Conservation (phyloP, 2,797 vertebrate species). For the Coregonus suidteri region DNA sequence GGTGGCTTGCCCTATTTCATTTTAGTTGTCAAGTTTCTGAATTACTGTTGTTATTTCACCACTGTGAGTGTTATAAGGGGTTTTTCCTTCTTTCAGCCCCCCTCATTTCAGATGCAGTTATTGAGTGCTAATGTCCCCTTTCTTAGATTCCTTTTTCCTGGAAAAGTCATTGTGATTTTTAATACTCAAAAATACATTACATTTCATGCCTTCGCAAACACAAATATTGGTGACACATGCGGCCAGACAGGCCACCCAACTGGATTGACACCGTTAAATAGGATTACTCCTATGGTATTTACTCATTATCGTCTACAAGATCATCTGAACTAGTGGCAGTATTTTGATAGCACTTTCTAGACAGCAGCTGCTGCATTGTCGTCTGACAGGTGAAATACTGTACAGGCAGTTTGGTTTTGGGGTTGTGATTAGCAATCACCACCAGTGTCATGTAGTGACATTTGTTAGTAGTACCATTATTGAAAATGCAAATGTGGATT, state of each 20-base stretch:
- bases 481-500: neutral
- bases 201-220: neutral
- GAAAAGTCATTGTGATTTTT: neutral
- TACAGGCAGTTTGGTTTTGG: neutral
- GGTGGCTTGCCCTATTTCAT: too few relatives aligned
- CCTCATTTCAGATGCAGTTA: too few relatives aligned
- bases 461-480: neutral
- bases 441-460: neutral
- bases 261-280: neutral
- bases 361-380: neutral
- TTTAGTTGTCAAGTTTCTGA: too few relatives aligned
- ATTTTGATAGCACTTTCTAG: neutral
- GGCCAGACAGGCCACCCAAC: neutral
- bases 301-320: constrained; percentile 2
- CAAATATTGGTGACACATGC: neutral
- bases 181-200: neutral
- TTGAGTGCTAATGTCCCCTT: neutral
- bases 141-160: neutral
- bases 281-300: neutral
- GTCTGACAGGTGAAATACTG: neutral
- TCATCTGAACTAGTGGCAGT: neutral
- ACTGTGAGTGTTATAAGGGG: too few relatives aligned
- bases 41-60: too few relatives aligned
- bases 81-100: too few relatives aligned
- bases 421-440: neutral